Evolutionary conservation across 2,113 vertebrate genomes (phyloP).

Genomic region (Thomomys bottae): DNA sequence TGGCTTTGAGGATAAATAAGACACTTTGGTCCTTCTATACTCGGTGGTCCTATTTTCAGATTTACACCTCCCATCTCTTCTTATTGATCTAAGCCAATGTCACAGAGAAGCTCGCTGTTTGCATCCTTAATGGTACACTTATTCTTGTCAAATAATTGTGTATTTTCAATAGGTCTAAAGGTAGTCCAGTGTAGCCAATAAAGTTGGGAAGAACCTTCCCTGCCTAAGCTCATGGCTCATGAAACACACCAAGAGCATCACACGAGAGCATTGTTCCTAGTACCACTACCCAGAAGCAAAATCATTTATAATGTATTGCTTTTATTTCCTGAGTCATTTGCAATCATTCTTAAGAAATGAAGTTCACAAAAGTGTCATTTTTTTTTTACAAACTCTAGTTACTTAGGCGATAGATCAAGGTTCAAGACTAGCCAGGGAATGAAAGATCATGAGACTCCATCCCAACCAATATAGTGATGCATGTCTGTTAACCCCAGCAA

Average conservation of each 20-base stretch:
- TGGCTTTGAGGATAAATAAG: background rate
- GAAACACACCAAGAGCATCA: background rate
- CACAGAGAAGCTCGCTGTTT: background rate
- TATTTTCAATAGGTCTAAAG: background rate
- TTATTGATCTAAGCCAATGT: background rate
- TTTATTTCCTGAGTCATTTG: slow-evolving; percentile 16
- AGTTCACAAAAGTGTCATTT: background rate
- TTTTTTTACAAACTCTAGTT: slow-evolving; percentile 4
- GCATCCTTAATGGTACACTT: background rate
- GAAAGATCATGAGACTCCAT: no score
- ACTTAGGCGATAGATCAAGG: no score
- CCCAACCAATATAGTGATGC: no score
- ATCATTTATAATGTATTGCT: background rate
- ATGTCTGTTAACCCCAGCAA: no score
- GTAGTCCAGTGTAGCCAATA: background rate
- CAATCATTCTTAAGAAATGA: slow-evolving; percentile 12
- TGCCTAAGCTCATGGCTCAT: background rate
- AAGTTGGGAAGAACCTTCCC: background rate
- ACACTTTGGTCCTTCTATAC: background rate
- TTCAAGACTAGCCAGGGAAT: no score
- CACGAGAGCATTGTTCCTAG: background rate
- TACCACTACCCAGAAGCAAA: background rate
- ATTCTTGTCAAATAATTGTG: no score
- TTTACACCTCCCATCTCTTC: background rate
- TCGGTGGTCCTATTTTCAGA: background rate